Percentiles rank a stretch among this genome's conserved stretches.
Evolutionary conservation across 92 coral and sea anemone species (phyloP).

Genomic region (Epizoanthus rinbou): DNA sequence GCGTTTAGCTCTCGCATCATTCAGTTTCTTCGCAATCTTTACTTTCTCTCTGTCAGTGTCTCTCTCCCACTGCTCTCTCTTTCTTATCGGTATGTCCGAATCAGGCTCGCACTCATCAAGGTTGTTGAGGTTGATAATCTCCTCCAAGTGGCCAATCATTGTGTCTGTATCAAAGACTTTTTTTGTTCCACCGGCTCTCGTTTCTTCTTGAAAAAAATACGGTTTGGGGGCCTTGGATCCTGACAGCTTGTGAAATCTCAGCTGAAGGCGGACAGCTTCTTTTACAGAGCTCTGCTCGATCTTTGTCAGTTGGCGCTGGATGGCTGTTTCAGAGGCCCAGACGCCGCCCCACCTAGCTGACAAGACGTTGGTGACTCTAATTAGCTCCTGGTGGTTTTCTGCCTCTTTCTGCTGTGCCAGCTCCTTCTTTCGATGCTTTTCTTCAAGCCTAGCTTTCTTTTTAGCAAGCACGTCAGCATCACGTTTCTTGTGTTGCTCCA

Average conservation of each 20-base stretch:
- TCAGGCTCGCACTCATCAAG: background rate
- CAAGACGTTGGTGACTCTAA: background rate
- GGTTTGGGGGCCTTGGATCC: slow-evolving; percentile 33
- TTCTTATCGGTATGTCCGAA: slow-evolving; percentile 2
- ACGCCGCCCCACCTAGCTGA: slow-evolving; percentile 17
- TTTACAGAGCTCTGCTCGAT: background rate
- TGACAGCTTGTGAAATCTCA: slow-evolving; percentile 21
- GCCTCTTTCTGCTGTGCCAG: slow-evolving; percentile 1
- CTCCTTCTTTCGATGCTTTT: slow-evolving; percentile 18
- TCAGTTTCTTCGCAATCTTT: background rate
- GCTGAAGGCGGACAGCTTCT: slow-evolving; percentile 22
- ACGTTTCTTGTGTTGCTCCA: slow-evolving; percentile 4
- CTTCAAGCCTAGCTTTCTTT: slow-evolving; percentile 7
- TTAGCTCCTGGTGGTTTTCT: background rate
- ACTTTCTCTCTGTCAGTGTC: background rate
- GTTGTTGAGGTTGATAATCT: slow-evolving; percentile 2
- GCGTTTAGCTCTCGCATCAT: slow-evolving; percentile 7
- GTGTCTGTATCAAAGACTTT: background rate
- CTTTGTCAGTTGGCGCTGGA: too few relatives aligned
- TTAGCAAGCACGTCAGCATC: background rate
- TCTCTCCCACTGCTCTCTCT: slow-evolving; percentile 12
- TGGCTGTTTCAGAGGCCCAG: slow-evolving; percentile 8
- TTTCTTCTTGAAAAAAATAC: slow-evolving; percentile 14
- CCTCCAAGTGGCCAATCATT: background rate
- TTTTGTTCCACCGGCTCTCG: slow-evolving; percentile 3